Evolutionary conservation across 2,888 invertebrate species (phyloP).

Genomic region (Dicyrtomina minuta): DNA sequence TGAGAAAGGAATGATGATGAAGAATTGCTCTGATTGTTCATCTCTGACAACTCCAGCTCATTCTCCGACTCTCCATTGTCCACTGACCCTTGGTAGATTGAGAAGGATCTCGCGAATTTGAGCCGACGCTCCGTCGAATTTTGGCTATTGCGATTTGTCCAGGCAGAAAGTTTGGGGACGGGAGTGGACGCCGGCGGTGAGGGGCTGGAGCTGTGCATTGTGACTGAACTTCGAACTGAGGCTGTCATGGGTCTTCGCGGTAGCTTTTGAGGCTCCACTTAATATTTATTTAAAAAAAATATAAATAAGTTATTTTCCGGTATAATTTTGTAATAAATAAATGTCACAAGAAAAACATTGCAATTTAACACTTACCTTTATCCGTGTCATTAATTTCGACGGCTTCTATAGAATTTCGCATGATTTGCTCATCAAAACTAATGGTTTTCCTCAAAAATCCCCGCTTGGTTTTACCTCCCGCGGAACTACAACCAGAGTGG

Average conservation of each 20-base stretch:
- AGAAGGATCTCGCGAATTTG: constrained; percentile 44
- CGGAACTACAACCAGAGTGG: neutral
- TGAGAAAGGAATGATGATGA: constrained; percentile 18
- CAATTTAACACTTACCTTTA: too few relatives aligned
- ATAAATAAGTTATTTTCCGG: too few relatives aligned
- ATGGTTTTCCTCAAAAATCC: constrained; percentile 39
- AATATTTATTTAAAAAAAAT: too few relatives aligned
- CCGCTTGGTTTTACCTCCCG: neutral
- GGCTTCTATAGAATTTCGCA: constrained; percentile 11
- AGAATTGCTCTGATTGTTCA: neutral
- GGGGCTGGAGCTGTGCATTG: neutral
- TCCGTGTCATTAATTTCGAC: neutral
- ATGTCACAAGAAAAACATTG: too few relatives aligned
- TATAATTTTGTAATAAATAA: too few relatives aligned
- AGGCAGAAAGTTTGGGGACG: constrained; percentile 33
- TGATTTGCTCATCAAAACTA: constrained; percentile 48
- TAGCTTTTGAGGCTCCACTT: neutral
- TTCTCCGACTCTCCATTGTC: constrained; percentile 31
- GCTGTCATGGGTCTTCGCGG: constrained; percentile 11
- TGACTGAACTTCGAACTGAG: neutral
- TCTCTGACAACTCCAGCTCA: constrained; percentile 26
- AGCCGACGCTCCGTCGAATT: constrained; percentile 37
- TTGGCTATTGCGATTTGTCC: constrained; percentile 39
- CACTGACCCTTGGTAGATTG: constrained; percentile 38
- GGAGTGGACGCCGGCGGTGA: neutral